A percentile compares a stretch with the other conserved stretches of the same genome.
phyloP scores from a whole-genome alignment of 1,140 invertebrate genomes.

The Lepidotrigona ventralis region DNA sequence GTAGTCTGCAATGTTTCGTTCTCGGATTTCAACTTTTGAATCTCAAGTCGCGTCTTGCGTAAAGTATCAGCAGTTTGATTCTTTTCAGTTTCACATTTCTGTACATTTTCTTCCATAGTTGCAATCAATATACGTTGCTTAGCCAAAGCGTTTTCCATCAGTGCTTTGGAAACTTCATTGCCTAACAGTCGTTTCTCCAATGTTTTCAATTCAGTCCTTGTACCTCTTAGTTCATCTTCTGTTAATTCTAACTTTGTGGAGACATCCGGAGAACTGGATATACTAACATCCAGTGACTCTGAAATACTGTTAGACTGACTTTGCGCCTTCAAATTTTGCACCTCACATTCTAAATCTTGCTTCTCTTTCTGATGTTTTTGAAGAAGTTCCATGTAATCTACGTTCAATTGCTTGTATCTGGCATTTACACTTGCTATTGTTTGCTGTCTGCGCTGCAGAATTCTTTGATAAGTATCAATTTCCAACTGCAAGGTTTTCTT shows the following conservation, averaged over 20 bases:
- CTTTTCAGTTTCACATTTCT: conserved; percentile 60
- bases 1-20: conserved; percentile 63
- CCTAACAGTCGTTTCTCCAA: conserved; percentile 60
- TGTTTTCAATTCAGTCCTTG: conserved; percentile 53
- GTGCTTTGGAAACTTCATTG: conserved; percentile 56
- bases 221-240: conserved; percentile 59
- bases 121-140: conserved; percentile 60
- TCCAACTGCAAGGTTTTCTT: conserved; percentile 67
- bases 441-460: conserved; percentile 66
- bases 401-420: conserved; percentile 64
- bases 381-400: conserved; percentile 56
- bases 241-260: conserved; percentile 60
- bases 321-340: conserved; percentile 43
- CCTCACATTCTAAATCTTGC: conserved; percentile 49
- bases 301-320: conserved; percentile 14
- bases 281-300: conserved; percentile 3
- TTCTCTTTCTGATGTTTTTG: conserved; percentile 63
- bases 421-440: conserved; percentile 55
- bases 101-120: conserved; percentile 57
- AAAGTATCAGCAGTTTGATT: conserved; percentile 51
- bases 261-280: conserved; percentile 30
- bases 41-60: conserved; percentile 44
- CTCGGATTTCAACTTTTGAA: conserved; percentile 63
- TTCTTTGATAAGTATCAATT: conserved; percentile 67
- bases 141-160: conserved; percentile 52